phyloP scores from a whole-genome alignment of 2,113 vertebrate species.

The Piprites chloris region DNA sequence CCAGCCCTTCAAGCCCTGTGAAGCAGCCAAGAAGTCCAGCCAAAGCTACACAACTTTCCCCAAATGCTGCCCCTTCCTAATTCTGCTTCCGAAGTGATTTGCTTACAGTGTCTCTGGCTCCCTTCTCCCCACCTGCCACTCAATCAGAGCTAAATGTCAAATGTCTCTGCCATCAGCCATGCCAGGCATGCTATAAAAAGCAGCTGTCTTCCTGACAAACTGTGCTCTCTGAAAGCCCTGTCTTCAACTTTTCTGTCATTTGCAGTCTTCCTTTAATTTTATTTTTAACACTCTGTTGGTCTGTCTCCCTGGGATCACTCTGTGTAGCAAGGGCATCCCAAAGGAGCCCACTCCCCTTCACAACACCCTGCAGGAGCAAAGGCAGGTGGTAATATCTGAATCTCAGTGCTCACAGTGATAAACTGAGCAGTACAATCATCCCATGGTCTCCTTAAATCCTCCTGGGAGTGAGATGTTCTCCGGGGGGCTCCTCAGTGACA shows the following conservation, averaged over 20 bases:
- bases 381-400: not conserved
- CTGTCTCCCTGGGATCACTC: not conserved
- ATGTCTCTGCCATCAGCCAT: conserved; percentile 43
- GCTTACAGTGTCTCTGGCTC: not conserved
- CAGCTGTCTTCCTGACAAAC: conserved; percentile 29
- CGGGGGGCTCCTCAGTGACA: not conserved
- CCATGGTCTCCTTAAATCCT: not conserved
- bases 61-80: not conserved
- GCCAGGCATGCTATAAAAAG: conserved; percentile 44
- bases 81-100: not conserved
- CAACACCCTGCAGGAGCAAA: not conserved
- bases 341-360: not conserved
- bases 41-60: not conserved
- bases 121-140: conserved; percentile 28
- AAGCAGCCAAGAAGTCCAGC: not conserved
- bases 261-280: conserved; percentile 2
- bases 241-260: not conserved
- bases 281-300: conserved; percentile 10
- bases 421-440: not conserved
- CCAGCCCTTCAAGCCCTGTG: not conserved
- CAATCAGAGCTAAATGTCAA: conserved; percentile 53
- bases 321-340: not conserved
- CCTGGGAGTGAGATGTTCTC: not conserved
- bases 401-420: not conserved
- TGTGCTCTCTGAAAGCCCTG: conserved; percentile 18